Percentiles rank a stretch among this genome's conserved stretches.
phyloP scores from a whole-genome alignment of 2,797 vertebrate genomes.

The Monodelphis domestica region DNA sequence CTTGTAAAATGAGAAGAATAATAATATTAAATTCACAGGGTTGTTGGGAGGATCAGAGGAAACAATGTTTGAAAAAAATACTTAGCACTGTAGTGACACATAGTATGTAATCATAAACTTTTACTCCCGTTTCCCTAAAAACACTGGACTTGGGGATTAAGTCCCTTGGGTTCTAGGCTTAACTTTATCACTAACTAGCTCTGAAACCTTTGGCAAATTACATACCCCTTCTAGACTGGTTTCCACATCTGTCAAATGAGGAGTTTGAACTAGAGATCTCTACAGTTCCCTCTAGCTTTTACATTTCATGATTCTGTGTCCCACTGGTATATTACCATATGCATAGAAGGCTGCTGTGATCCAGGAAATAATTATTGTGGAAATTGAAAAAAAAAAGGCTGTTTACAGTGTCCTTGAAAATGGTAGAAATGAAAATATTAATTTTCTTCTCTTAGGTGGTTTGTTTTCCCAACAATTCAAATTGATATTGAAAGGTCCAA shows the following conservation, averaged over 20 bases:
- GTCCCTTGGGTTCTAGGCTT: neutral
- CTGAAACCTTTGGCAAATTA: neutral
- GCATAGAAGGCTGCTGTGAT: constrained; percentile 4
- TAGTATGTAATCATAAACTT: neutral
- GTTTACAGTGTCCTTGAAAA: constrained; percentile 3
- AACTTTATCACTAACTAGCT: neutral
- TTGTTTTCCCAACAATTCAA: constrained; percentile 44
- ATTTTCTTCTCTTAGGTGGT: constrained; percentile 43
- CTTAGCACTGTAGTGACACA: neutral
- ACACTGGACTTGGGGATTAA: neutral
- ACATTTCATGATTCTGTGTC: neutral
- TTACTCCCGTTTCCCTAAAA: neutral
- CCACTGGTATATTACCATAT: neutral
- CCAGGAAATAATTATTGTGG: neutral
- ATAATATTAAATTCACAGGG: neutral
- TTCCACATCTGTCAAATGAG: constrained; percentile 41
- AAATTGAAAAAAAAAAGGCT: constrained; percentile 14
- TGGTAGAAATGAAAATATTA: constrained; percentile 43
- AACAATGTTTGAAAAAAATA: neutral
- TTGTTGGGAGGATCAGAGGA: neutral
- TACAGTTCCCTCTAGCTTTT: neutral
- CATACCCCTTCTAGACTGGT: constrained; percentile 14
- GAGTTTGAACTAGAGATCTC: neutral
- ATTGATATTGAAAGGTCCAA: constrained; percentile 60
- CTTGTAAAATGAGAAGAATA: neutral